These are phyloP conservation scores for Meteorus colon DNA, from an alignment of 2,888 invertebrate genomes.

Conservation along the genomic window DNA sequence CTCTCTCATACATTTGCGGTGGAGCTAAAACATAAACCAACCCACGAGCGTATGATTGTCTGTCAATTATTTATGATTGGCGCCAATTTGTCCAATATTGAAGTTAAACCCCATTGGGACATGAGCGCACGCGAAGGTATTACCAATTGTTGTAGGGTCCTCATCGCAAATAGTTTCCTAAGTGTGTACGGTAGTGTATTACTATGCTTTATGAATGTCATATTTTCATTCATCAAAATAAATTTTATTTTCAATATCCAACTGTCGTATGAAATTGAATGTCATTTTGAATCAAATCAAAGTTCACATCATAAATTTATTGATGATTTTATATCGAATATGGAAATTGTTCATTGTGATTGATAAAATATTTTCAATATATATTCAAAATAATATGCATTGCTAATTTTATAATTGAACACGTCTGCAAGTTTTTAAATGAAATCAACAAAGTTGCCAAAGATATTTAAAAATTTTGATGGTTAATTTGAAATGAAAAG, in stretches of 20 bases:
- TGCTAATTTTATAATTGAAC: too few relatives aligned
- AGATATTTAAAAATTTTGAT: too few relatives aligned
- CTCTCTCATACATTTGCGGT: constrained; percentile 1
- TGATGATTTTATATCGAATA: too few relatives aligned
- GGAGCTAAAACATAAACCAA: constrained; percentile 41
- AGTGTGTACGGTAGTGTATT: constrained; percentile 5
- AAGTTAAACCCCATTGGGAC: constrained; percentile 60
- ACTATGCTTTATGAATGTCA: background rate
- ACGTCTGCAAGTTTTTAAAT: too few relatives aligned
- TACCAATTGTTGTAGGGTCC: constrained; percentile 56
- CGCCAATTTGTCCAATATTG: constrained; percentile 66
- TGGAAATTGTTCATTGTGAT: too few relatives aligned
- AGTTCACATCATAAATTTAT: too few relatives aligned
- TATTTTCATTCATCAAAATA: background rate
- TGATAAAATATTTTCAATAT: too few relatives aligned
- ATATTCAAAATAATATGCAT: too few relatives aligned
- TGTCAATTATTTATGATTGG: constrained; percentile 72
- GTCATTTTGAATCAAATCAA: too few relatives aligned
- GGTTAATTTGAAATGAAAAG: too few relatives aligned
- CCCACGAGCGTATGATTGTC: constrained; percentile 61
- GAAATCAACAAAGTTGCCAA: too few relatives aligned
- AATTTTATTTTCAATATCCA: constrained; percentile 9
- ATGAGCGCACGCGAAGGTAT: constrained; percentile 45
- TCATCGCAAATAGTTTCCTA: constrained; percentile 15
- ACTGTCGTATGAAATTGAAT: background rate